A percentile compares a stretch with the other conserved stretches of the same genome.
phyloP scores from a whole-genome alignment of 2,113 vertebrate genomes.

The Pelecanus crispus region DNA sequence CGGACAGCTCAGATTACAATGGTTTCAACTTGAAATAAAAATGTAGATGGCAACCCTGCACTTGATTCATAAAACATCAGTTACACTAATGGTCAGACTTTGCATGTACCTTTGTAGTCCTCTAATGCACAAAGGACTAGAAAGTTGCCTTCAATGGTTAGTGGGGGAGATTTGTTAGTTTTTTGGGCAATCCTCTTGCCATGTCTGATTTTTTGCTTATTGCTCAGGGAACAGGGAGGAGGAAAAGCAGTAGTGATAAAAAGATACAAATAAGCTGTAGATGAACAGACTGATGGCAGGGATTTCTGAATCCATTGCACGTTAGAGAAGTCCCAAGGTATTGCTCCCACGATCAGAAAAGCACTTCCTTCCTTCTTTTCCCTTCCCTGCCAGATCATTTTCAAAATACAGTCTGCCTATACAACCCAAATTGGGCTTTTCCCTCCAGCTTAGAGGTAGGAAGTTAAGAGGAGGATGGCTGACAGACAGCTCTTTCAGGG shows the following conservation, averaged over 20 bases:
- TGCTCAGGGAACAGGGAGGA: neutral
- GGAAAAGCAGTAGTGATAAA: neutral
- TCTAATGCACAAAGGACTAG: neutral
- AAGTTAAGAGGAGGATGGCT: neutral
- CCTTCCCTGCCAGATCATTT: neutral
- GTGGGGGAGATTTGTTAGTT: no score
- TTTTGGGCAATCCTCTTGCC: neutral
- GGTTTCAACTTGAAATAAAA: neutral
- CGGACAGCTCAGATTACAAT: neutral
- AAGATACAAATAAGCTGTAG: neutral
- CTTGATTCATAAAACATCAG: neutral
- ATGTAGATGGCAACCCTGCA: neutral
- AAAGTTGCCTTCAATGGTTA: neutral
- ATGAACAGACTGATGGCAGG: neutral
- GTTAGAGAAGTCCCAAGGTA: neutral
- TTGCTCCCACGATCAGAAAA: neutral
- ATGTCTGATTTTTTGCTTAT: neutral
- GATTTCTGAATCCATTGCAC: neutral
- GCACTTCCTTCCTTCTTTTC: neutral
- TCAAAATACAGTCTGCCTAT: neutral
- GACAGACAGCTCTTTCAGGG: neutral
- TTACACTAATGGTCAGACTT: neutral
- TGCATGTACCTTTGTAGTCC: neutral
- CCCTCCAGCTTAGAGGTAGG: neutral
- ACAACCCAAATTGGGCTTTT: neutral